These are phyloP conservation scores for Nemapogon koenigi DNA, from an alignment of 2,888 invertebrate species.

Conservation along the genomic window DNA sequence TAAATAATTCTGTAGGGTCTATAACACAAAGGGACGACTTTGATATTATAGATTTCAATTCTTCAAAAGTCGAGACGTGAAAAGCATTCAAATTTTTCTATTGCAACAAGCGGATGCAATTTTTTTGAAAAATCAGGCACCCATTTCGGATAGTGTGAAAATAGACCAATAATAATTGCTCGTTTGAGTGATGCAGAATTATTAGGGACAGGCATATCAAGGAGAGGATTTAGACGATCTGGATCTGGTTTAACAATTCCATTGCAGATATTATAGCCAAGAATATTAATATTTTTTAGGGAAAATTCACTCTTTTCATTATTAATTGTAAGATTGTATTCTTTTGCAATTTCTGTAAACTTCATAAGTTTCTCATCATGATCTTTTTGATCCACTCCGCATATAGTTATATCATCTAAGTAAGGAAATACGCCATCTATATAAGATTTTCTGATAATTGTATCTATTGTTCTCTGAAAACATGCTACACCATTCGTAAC, in stretches of 20 bases:
- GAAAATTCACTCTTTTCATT: slow-evolving; percentile 4
- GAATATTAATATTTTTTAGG: background rate
- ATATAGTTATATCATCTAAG: slow-evolving; percentile 11
- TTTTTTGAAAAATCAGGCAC: slow-evolving; percentile 4
- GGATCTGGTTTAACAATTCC: slow-evolving; percentile 3
- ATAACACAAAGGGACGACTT: background rate
- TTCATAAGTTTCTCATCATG: slow-evolving; percentile 9
- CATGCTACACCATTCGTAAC: background rate
- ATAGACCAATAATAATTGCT: slow-evolving; percentile 1
- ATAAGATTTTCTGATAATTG: slow-evolving; percentile 5
- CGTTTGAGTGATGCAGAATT: slow-evolving; percentile 1
- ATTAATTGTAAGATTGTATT: slow-evolving; percentile 1
- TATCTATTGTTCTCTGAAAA: slow-evolving; percentile 8
- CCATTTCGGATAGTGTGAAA: slow-evolving; percentile 4
- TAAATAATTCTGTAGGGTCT: background rate
- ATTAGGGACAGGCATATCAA: background rate
- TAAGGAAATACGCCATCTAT: slow-evolving; percentile 10
- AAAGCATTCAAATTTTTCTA: too few species aligned
- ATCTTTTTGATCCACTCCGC: slow-evolving; percentile 9
- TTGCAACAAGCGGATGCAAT: slow-evolving; percentile 5
- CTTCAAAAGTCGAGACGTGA: too few species aligned
- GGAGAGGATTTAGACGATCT: slow-evolving; percentile 4
- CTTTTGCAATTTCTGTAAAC: background rate
- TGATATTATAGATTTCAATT: too few species aligned
- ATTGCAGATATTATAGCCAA: slow-evolving; percentile 3